phyloP scores from a whole-genome alignment of 2,113 vertebrate genomes.

The Rhizomys pruinosus region DNA sequence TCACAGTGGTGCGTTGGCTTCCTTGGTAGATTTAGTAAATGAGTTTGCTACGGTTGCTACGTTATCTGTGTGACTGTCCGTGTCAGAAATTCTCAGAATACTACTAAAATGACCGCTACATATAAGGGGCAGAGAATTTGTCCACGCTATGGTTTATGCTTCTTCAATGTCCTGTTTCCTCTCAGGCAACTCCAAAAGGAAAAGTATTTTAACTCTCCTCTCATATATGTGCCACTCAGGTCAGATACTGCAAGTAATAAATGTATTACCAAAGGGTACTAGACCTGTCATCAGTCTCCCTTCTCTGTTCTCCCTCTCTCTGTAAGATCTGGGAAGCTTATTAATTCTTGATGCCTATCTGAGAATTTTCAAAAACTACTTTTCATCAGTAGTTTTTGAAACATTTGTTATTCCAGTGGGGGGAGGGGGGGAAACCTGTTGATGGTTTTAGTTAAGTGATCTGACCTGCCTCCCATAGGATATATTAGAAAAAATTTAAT shows the following conservation, averaged over 20 bases:
- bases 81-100: not conserved
- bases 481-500: no score
- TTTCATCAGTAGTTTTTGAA: conserved; percentile 64
- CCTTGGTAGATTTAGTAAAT: not conserved
- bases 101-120: not conserved
- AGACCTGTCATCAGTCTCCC: not conserved
- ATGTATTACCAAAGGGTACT: not conserved
- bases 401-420: conserved; percentile 66
- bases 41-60: not conserved
- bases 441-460: no score
- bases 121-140: not conserved
- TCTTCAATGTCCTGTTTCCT: not conserved
- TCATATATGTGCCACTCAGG: conserved; percentile 40
- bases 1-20: not conserved
- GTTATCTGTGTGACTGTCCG: not conserved
- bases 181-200: no score
- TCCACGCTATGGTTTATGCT: not conserved
- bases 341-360: conserved; percentile 63
- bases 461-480: no score
- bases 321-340: not conserved
- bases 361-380: no score
- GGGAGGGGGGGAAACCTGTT: no score
- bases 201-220: conserved; percentile 7
- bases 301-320: not conserved
- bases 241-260: conserved; percentile 6